Base-by-base conservation (phyloP, 2,797 vertebrate species). In the Xerus rutilus region DNA sequence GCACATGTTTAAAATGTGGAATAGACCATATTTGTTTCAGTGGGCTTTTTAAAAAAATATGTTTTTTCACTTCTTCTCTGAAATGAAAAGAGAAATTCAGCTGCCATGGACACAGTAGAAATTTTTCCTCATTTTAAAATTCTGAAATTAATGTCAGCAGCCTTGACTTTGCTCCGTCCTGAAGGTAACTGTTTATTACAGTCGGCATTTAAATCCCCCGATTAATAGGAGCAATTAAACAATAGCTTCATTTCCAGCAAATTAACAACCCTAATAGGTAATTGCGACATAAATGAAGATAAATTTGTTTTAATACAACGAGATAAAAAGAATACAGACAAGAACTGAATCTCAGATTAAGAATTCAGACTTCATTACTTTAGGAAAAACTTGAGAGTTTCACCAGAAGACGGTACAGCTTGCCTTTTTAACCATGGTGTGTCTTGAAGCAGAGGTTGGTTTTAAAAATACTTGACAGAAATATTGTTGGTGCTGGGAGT, bases 181-280 rank as follows among this genome's bases (percentile, higher is more conserved):
- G 99, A 98, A 99, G 99, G 98, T 99, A 99, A 99, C 99, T 99
- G 98, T 99, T 99, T 99, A 99, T 99, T 99, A 98, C 98, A 97
- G 98, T 98, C 86, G 65, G 98, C 98, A 97, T 99, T 99, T 98
- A 99, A 99, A 98, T 98, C 98, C 97, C 96, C 96, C 97, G 91
- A 98, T 99, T 99, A 99, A 99, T 98, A 98, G 99, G 98, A 97
- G 98, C 98, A 99, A 99, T 99, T 99, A 99, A 99, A 98, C 98
- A 98, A 98, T 98, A 98, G 97, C 98, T 99, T 99, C 97, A 98
- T 99, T 98, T 99, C 98, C 97, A 98, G 97, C 98, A 98, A 98
- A 98, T 99, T 98, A 98, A 98, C 97, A 97, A 77, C 98, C 97
- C 95, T 98, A 96, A 95, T 97, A 98, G 95, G 96, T 98, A 98